These are phyloP conservation scores for Fistularia commersonii DNA, from an alignment of 2,797 vertebrate species.

Conservation along the genomic window DNA sequence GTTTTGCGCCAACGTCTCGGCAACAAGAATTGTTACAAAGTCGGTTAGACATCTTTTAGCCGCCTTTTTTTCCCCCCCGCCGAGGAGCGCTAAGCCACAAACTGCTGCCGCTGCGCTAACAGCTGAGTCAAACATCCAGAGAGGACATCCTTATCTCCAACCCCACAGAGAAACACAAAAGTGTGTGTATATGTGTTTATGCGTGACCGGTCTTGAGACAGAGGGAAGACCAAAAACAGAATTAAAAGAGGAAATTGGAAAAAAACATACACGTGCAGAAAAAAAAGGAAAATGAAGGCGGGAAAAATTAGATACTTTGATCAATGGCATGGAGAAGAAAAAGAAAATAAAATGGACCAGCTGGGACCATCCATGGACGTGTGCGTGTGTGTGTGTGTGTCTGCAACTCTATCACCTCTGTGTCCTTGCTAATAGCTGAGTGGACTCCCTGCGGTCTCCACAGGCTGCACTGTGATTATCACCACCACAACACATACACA, in stretches of 20 bases:
- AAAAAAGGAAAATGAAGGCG: neutral
- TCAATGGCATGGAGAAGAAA: neutral
- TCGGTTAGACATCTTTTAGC: conserved; percentile 36
- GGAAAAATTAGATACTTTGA: too few relatives aligned
- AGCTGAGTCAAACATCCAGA: conserved; percentile 41
- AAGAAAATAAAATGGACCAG: too few relatives aligned
- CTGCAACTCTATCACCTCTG: conserved; percentile 47
- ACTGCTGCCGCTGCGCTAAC: conserved; percentile 29
- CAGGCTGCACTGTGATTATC: conserved; percentile 68
- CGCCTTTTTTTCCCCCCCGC: conserved; percentile 22
- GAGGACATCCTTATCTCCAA: conserved; percentile 47
- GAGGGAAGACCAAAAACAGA: conserved; percentile 16
- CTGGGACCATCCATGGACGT: too few relatives aligned
- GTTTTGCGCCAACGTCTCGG: conserved; percentile 21
- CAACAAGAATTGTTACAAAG: conserved; percentile 24
- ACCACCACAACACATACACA: conserved; percentile 35
- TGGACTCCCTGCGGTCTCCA: conserved; percentile 61
- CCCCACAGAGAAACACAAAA: conserved; percentile 28
- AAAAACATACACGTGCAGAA: too few relatives aligned
- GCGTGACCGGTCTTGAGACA: conserved; percentile 6
- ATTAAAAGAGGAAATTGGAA: neutral
- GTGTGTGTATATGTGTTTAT: conserved; percentile 7
- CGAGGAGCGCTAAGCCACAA: conserved; percentile 34
- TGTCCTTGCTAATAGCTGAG: conserved; percentile 65
- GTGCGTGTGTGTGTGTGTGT: conserved; percentile 13